phyloP scores from a whole-genome alignment of 1,140 invertebrate species.

The Orchestia grillus region DNA sequence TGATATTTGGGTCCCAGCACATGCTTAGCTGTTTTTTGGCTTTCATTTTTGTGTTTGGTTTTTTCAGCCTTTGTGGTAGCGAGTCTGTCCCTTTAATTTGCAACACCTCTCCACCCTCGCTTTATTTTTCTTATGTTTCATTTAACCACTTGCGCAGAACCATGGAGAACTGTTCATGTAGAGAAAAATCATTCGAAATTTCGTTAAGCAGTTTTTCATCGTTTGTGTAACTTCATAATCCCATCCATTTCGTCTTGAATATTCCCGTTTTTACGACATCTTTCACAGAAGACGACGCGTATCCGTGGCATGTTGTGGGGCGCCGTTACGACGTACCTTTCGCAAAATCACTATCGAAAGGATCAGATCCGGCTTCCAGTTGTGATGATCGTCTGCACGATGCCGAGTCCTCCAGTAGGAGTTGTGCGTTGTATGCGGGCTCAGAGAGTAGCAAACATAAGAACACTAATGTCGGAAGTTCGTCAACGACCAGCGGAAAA shows the following conservation, averaged over 20 bases:
- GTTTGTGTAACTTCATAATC: neutral
- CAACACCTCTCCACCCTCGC: neutral
- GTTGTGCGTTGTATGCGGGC: neutral
- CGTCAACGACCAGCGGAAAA: neutral
- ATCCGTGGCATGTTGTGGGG: conserved; percentile 5
- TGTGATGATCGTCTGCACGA: neutral
- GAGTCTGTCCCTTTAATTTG: too few relatives aligned
- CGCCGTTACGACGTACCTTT: neutral
- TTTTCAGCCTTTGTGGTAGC: too few relatives aligned
- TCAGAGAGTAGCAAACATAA: neutral
- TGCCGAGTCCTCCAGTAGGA: neutral
- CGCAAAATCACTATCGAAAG: neutral
- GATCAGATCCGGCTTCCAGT: neutral
- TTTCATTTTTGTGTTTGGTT: too few relatives aligned
- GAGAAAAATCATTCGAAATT: too few relatives aligned
- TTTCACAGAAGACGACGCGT: neutral
- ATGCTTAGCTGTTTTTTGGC: too few relatives aligned
- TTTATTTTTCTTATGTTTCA: neutral
- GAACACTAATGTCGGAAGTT: neutral
- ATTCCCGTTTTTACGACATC: neutral
- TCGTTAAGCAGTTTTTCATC: neutral
- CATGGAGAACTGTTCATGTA: too few relatives aligned
- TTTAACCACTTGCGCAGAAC: neutral
- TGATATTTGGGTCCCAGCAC: too few relatives aligned
- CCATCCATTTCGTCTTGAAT: neutral